Base-by-base conservation (phyloP, 2,113 vertebrate genomes). In the Mus pahari region DNA sequence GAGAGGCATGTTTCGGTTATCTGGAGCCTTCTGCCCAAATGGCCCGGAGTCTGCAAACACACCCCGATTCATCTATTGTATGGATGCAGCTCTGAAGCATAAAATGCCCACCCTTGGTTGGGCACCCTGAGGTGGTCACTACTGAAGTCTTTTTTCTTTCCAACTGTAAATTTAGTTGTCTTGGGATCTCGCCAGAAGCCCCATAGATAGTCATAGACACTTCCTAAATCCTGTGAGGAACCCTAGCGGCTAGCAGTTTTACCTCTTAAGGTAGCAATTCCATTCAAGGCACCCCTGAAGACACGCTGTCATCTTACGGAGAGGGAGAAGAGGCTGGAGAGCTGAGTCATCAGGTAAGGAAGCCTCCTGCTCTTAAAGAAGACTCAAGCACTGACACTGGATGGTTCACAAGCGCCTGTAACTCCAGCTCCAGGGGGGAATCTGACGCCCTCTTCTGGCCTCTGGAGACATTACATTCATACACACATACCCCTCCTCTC, bases 41-140 rank as follows among this genome's bases (percentile, higher is more conserved):
- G 62, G 26, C 12, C n/a, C 7, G 16, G 28, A 33, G 42, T 55
- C 70, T 39, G 28, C 19, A 24, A 8, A 31, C 24, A 42, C 24
- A 6, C 14, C 55, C 28, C 45, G n/a, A 71, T 86, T 86, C 42
- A 73, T 50, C 13, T 50, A 1, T 17, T n/a, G 70, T 39, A 68
- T 26, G 33, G 62, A 22, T 9, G 42, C 31, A 10, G 16, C 39
- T 2, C 13, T 33, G 73, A 19, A 45, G 20, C 36, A 5, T 19
- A 28, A 36, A 42, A 12, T 0, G 6, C 16, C 60, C 3, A 13
- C 0, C 16, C n/a, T 22, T 45, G 9, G 3, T 28, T 45, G 9
- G 5, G 33, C 36, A 7, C 12, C 17, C 26, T 12, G 13, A 24
- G 42, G 36, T 16, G n/a, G 13, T 31, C 39, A 20, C 16, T 64